Percentiles rank a stretch among this genome's conserved stretches.
These are phyloP conservation scores for Malurus melanocephalus DNA, from an alignment of 2,113 vertebrate species.

Conservation along the genomic window DNA sequence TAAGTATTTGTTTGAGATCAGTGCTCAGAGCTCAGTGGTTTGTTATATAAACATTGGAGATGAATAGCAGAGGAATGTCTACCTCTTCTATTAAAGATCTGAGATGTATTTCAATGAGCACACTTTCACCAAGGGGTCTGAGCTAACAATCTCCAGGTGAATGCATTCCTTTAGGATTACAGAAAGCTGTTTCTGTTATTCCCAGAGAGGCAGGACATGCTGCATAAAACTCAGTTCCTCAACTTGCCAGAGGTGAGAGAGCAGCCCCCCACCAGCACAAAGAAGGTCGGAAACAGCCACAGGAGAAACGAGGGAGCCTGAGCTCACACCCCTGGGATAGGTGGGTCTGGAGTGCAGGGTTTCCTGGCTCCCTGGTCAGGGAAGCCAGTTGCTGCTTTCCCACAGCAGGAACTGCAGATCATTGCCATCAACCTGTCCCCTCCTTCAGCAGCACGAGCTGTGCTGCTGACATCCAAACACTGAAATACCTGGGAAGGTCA, in stretches of 20 bases:
- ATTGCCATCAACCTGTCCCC: background rate
- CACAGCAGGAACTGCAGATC: background rate
- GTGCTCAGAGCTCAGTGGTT: background rate
- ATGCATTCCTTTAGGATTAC: background rate
- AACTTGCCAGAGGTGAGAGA: background rate
- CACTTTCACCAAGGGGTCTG: conserved; percentile 1
- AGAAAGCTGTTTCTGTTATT: background rate
- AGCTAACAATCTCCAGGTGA: background rate
- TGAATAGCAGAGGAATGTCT: conserved; percentile 9
- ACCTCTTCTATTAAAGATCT: background rate
- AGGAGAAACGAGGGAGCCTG: rapidly evolving
- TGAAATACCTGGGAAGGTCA: background rate
- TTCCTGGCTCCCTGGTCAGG: background rate
- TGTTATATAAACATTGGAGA: background rate
- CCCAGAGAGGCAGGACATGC: background rate
- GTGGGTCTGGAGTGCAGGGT: rapidly evolving
- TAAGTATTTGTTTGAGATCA: conserved; percentile 8
- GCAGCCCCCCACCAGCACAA: background rate
- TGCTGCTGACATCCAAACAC: background rate
- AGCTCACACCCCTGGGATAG: rapidly evolving
- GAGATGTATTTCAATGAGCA: conserved; percentile 10
- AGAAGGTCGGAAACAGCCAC: background rate
- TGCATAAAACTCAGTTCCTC: background rate
- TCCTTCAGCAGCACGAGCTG: rapidly evolving
- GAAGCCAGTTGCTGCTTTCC: background rate